Conservation (phyloP, 2,888 invertebrate genomes). For the Dolichomitus sp. region DNA sequence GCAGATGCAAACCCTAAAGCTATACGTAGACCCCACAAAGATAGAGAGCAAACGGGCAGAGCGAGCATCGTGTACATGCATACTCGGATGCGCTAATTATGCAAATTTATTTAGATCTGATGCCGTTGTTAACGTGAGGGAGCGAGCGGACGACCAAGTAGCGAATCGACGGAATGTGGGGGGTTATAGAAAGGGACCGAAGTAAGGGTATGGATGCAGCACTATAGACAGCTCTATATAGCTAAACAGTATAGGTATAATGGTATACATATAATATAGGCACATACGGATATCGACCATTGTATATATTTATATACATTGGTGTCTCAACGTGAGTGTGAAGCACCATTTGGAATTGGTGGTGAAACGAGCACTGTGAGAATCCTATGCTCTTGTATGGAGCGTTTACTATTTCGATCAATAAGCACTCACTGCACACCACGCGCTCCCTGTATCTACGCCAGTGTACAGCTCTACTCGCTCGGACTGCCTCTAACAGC, state of each 20-base stretch:
- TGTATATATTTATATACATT: neutral
- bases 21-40: conserved; percentile 20
- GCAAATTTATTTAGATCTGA: conserved; percentile 80
- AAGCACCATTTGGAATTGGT: conserved; percentile 41
- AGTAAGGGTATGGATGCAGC: neutral
- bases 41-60: conserved; percentile 47
- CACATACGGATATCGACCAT: neutral
- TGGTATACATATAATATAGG: conserved; percentile 2
- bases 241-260: conserved; percentile 22
- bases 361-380: conserved; percentile 46
- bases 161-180: conserved; percentile 52
- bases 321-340: conserved; percentile 15
- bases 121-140: conserved; percentile 76
- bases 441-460: conserved; percentile 22
- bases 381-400: conserved; percentile 52
- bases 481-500: conserved; percentile 17
- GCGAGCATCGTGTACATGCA: conserved; percentile 71
- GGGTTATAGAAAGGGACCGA: conserved; percentile 4
- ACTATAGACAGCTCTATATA: neutral
- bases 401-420: conserved; percentile 71
- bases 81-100: conserved; percentile 79
- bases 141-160: conserved; percentile 63
- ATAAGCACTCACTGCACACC: conserved; percentile 66
- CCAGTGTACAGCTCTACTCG: neutral
- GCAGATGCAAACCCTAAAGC: conserved; percentile 36